Conservation (phyloP, 2,113 vertebrate genomes). For the Thunnus maccoyii region DNA sequence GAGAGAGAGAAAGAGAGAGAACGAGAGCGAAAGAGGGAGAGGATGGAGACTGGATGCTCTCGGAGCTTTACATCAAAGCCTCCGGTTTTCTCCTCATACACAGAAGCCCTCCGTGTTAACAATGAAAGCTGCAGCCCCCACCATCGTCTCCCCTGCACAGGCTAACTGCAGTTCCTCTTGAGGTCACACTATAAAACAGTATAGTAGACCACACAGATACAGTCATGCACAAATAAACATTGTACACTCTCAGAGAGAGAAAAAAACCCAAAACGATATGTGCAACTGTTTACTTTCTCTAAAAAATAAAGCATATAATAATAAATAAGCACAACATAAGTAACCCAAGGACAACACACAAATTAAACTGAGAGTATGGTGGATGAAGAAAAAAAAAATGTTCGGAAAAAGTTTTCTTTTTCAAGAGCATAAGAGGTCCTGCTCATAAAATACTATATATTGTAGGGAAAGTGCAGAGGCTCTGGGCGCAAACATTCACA, state of each 20-base stretch:
- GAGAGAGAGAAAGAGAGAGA: constrained; percentile 20
- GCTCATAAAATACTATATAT: constrained; percentile 36
- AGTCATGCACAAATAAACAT: constrained; percentile 35
- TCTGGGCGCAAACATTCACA: constrained; percentile 56
- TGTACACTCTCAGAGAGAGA: constrained; percentile 1
- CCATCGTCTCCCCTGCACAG: constrained; percentile 47
- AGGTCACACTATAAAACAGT: constrained; percentile 66
- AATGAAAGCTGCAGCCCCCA: constrained; percentile 70
- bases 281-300: not conserved
- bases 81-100: constrained; percentile 65
- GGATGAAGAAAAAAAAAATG: not conserved
- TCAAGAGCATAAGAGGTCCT: constrained; percentile 10
- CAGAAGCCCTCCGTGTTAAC: constrained; percentile 72
- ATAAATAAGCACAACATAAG: not conserved
- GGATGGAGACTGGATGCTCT: constrained; percentile 63
- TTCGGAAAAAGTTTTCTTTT: constrained; percentile 13
- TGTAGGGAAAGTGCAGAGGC: constrained; percentile 37
- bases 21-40: constrained; percentile 24
- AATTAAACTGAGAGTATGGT: not conserved
- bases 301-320: not conserved
- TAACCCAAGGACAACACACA: not conserved
- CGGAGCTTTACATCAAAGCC: constrained; percentile 78
- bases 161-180: constrained; percentile 66
- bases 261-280: not conserved
- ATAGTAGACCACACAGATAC: constrained; percentile 58